A percentile compares a stretch with the other conserved stretches of the same genome.
phyloP scores from a whole-genome alignment of 2,797 vertebrate genomes.

The Sylvia borin region DNA sequence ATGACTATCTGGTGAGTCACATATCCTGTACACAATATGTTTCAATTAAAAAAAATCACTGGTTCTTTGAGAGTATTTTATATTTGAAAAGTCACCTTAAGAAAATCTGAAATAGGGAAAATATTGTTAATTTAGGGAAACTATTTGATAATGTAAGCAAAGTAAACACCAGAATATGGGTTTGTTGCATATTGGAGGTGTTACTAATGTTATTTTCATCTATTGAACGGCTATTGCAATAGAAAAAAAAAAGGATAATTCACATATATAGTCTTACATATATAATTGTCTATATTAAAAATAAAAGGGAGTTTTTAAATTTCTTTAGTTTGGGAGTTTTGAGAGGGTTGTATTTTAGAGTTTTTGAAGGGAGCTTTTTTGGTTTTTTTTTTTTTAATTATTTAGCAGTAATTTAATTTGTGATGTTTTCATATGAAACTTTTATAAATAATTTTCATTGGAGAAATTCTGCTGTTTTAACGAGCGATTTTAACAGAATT shows the following conservation, averaged over 20 bases:
- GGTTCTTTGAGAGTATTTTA: not conserved
- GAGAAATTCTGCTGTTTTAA: not conserved
- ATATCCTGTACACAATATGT: not conserved
- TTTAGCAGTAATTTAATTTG: not conserved
- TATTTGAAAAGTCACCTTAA: not conserved
- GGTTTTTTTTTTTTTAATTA: not conserved
- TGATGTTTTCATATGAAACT: not conserved
- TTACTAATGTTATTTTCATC: not conserved
- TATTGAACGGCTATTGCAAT: not conserved
- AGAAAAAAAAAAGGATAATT: not conserved
- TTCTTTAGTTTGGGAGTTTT: not conserved
- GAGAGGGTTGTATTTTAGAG: not conserved
- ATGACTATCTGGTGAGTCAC: not conserved
- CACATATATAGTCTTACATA: not conserved
- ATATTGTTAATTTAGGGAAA: not conserved
- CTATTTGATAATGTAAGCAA: not conserved
- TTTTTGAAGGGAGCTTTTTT: not conserved
- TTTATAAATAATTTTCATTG: not conserved
- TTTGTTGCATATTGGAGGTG: not conserved
- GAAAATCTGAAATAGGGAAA: not conserved
- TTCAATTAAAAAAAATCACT: not conserved
- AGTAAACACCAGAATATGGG: not conserved
- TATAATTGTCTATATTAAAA: not conserved
- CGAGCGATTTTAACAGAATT: not conserved
- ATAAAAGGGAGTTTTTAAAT: not conserved